Base-by-base conservation (phyloP, 2,888 invertebrate species). In the Antheraea assamensis region DNA sequence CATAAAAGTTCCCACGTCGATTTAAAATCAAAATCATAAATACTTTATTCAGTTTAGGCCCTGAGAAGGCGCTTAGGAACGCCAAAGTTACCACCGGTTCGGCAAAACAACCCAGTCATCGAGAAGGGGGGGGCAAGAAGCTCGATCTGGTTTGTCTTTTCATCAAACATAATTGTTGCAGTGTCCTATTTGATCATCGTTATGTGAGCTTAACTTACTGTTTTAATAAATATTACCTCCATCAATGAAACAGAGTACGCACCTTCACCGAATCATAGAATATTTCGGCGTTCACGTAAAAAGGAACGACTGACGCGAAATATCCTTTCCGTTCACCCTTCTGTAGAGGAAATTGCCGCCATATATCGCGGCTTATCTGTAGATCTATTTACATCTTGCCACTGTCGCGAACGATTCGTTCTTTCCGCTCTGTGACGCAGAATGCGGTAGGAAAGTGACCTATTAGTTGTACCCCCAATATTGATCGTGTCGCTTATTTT, bases 281-380 rank as follows among this genome's bases (percentile, higher is more conserved):
- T 85, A 86, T 88, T 87, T 83, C 75, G 83, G 81, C 76, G 78
- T 80, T 79, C 80, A 83, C 83, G 83, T 89, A 89, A 90, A 90
- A 88, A 83, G 83, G 80, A 88, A 87, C 82, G 85, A 82, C 78
- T 85, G 80, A 83, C 78, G 83, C 83, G 85, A 80, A 84, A 83
- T 81, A 84, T 87, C 85, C 85, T 83, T 89, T 87, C 90, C 89
- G 88, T 88, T 91, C 88, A 85, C 89, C 90, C 90, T 88, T 88
- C 83, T 80, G 81, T 78, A 78, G 80, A 87, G 92, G 91, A 92
- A 92, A 93, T 93, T 91, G 92, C 89, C 81, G 82, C 90, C 88
- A 90, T 92, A 92, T 90, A 91, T 92, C 83, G 90, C 84, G 83
- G 85, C 88, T 92, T 92, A 92, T 93, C 92, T 90, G 73, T 75